A percentile compares a stretch with the other conserved stretches of the same genome.
phyloP scores from a whole-genome alignment of 1,140 invertebrate genomes.

The Cotesia typhae region DNA sequence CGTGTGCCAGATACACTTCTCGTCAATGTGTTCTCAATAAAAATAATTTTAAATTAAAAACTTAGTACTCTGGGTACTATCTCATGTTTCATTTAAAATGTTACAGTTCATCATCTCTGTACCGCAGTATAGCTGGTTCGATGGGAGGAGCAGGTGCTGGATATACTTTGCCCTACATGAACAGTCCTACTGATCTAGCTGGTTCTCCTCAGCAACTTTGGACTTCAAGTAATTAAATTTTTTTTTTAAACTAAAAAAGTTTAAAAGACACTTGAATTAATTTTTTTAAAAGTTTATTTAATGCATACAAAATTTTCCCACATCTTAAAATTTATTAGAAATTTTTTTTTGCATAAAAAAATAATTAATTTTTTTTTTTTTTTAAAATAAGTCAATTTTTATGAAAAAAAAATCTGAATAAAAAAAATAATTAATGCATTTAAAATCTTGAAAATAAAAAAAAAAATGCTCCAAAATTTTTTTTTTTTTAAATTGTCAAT shows the following conservation, averaged over 20 bases:
- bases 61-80: constrained; percentile 2
- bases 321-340: neutral
- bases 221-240: constrained; percentile 48
- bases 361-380: no score
- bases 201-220: constrained; percentile 52
- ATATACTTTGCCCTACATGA: constrained; percentile 52
- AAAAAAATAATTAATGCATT: no score
- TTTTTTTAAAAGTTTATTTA: neutral
- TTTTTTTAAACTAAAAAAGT: neutral
- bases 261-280: neutral
- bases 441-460: no score
- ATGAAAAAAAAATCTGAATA: no score
- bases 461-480: no score
- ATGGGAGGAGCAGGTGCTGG: constrained; percentile 42
- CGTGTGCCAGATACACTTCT: constrained; percentile 38
- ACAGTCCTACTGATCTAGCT: constrained; percentile 51
- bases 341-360: constrained; percentile 16
- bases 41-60: constrained; percentile 23
- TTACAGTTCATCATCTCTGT: constrained; percentile 55
- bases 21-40: neutral
- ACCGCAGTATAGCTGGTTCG: constrained; percentile 50
- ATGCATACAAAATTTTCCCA: neutral
- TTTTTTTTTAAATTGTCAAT: no score
- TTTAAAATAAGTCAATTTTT: no score
- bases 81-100: constrained; percentile 2